A percentile compares a stretch with the other conserved stretches of the same genome.
Conservation (phyloP, 2,113 vertebrate genomes). For the Phyllostomus discolor region DNA sequence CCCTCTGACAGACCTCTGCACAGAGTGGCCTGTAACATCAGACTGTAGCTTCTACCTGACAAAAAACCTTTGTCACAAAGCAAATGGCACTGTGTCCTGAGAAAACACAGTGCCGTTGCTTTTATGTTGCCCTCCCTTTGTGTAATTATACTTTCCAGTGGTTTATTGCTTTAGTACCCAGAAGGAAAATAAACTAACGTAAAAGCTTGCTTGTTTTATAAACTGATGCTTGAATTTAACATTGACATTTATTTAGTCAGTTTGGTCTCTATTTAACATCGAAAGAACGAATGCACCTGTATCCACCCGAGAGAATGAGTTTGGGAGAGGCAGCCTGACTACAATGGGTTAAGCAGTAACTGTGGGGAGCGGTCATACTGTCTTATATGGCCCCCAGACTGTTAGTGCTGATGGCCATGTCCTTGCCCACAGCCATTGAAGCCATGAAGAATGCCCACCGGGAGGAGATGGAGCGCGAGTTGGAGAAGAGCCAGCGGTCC, state of each 20-base stretch:
- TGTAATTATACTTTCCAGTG: neutral
- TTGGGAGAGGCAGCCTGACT: neutral
- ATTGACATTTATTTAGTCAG: neutral
- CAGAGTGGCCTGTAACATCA: too few species aligned
- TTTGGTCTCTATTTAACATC: neutral
- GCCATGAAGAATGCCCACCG: slow-evolving; percentile 99
- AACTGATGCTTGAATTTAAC: neutral
- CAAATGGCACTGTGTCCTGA: neutral
- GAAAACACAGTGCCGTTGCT: rapidly evolving
- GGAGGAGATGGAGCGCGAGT: slow-evolving; percentile 89
- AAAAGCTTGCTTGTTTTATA: neutral
- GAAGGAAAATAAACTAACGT: neutral
- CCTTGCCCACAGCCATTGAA: slow-evolving; percentile 88
- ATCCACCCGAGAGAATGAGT: neutral
- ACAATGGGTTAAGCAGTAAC: neutral
- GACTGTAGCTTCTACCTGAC: neutral
- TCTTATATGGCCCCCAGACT: too few species aligned
- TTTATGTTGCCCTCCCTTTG: neutral
- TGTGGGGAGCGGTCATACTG: rapidly evolving
- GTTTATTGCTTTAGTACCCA: neutral
- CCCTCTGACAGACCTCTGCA: neutral
- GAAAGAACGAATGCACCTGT: neutral
- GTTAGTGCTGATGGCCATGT: neutral
- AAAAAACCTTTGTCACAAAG: neutral
- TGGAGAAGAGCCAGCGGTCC: slow-evolving; percentile 94